A percentile compares a stretch with the other conserved stretches of the same genome.
These are phyloP conservation scores for Pluvianellus socialis DNA, from an alignment of 2,113 vertebrate genomes.

Conservation along the genomic window DNA sequence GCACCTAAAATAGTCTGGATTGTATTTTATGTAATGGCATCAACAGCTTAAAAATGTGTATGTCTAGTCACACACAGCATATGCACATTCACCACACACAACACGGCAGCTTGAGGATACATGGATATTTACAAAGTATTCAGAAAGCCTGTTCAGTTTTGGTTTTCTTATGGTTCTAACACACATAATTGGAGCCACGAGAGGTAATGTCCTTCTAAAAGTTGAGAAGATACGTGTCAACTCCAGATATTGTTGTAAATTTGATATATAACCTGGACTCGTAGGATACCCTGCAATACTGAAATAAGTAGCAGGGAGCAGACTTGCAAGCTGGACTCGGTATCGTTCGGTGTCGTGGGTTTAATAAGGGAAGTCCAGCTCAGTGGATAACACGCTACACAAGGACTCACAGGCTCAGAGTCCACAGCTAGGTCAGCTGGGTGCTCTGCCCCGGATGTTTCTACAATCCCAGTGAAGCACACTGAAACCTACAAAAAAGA, in stretches of 20 bases:
- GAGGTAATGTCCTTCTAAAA: neutral
- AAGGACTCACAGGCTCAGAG: neutral
- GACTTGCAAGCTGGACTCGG: neutral
- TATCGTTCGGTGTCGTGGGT: neutral
- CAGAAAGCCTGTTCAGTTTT: neutral
- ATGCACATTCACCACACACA: neutral
- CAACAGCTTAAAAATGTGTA: neutral
- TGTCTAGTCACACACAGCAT: neutral
- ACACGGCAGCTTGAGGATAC: neutral
- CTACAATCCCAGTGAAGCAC: neutral
- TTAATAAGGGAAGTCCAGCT: neutral
- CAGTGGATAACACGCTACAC: accelerated
- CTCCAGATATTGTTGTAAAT: neutral
- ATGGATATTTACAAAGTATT: neutral
- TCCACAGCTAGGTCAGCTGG: neutral
- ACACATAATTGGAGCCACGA: accelerated
- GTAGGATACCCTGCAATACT: neutral
- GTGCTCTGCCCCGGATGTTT: neutral
- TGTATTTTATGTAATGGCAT: neutral
- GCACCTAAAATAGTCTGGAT: neutral
- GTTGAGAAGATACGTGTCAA: neutral
- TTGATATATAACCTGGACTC: neutral
- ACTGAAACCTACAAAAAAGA: neutral
- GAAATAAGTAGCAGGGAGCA: neutral
- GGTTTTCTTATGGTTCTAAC: neutral